These are phyloP conservation scores for Buphagus erythrorhynchus DNA, from an alignment of 2,797 vertebrate species.

Conservation along the genomic window DNA sequence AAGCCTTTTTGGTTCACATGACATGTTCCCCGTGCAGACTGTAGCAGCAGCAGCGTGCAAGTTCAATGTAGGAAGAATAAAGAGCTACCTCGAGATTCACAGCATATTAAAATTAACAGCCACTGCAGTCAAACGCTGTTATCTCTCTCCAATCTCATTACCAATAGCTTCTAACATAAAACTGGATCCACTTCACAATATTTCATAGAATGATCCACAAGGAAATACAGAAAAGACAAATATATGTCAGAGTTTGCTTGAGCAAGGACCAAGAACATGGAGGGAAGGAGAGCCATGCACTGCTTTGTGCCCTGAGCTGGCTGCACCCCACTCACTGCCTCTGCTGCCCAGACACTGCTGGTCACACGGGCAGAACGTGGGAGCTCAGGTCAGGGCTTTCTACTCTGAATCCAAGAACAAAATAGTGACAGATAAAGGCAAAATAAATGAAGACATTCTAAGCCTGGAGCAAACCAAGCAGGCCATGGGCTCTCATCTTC, in stretches of 20 bases:
- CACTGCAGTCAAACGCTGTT: constrained; percentile 70
- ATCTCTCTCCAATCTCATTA: constrained; percentile 74
- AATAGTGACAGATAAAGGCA: neutral
- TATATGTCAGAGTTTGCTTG: neutral
- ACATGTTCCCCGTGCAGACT: neutral
- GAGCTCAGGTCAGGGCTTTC: neutral
- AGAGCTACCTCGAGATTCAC: constrained; percentile 67
- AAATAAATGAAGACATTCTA: neutral
- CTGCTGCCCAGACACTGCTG: neutral
- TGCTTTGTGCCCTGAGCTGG: neutral
- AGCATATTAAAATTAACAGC: constrained; percentile 69
- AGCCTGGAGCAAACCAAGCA: neutral
- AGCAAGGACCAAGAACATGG: neutral
- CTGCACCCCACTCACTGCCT: accelerated
- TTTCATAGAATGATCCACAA: constrained; percentile 33
- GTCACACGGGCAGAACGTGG: neutral
- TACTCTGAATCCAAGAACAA: neutral
- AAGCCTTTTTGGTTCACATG: constrained; percentile 7
- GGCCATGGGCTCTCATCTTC: neutral
- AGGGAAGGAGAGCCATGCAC: neutral
- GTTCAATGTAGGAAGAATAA: constrained; percentile 16
- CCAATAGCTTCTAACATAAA: constrained; percentile 62
- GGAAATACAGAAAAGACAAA: constrained; percentile 10
- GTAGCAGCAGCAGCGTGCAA: neutral
- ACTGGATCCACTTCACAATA: constrained; percentile 54